Evolutionary conservation across 2,888 invertebrate species (phyloP).

Genomic region (Lasioglossum vierecki): DNA sequence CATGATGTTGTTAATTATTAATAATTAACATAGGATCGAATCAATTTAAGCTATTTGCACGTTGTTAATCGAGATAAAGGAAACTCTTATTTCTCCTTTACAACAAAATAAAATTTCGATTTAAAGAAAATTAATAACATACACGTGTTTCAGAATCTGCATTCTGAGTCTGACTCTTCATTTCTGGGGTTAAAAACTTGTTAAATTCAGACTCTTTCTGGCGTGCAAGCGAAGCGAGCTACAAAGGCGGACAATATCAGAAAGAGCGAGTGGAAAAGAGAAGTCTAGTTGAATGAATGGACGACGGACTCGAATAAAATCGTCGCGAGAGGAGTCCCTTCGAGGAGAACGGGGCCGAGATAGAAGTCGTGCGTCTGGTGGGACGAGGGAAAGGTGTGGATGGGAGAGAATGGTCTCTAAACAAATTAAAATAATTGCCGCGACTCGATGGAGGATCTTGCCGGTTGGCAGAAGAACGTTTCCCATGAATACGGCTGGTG

Average conservation of each 20-base stretch:
- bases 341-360: neutral
- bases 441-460: conserved; percentile 42
- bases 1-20: too few species aligned
- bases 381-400: neutral
- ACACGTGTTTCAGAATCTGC: too few species aligned
- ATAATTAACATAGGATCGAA: too few species aligned
- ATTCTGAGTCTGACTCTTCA: too few species aligned
- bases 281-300: neutral
- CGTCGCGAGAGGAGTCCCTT: neutral
- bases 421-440: conserved; percentile 73
- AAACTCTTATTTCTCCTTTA: too few species aligned
- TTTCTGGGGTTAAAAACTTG: neutral
- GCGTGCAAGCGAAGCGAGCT: neutral
- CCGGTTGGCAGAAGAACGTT: conserved; percentile 56
- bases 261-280: neutral
- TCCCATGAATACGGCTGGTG: conserved; percentile 65
- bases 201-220: neutral
- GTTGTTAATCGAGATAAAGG: too few species aligned
- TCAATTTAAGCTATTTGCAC: too few species aligned
- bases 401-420: conserved; percentile 55
- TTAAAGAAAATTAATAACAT: too few species aligned
- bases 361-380: neutral
- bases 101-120: too few species aligned
- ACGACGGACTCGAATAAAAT: conserved; percentile 5
- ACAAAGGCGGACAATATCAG: neutral